Evolutionary conservation across 1,140 invertebrate genomes (phyloP).

Genomic region (Lordiphosa collinella): DNA sequence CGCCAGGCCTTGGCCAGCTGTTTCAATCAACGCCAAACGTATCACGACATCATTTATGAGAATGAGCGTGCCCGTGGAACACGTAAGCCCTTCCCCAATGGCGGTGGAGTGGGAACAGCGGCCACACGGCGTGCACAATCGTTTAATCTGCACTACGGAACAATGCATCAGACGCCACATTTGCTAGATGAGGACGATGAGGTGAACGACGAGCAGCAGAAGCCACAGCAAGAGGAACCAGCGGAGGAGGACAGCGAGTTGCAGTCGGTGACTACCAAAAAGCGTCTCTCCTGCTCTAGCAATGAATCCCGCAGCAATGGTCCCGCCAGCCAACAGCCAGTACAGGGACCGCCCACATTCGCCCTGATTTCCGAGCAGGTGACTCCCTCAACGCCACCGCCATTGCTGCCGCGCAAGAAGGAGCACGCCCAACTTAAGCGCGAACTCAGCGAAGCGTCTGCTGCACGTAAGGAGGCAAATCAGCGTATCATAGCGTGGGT

Average conservation of each 20-base stretch:
- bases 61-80: slow-evolving; percentile 56
- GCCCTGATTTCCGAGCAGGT: slow-evolving; percentile 44
- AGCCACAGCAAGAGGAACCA: slow-evolving; percentile 21
- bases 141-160: slow-evolving; percentile 73
- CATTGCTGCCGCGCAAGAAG: slow-evolving; percentile 55
- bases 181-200: slow-evolving; percentile 64
- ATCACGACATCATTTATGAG: slow-evolving; percentile 72
- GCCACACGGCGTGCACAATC: slow-evolving; percentile 46
- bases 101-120: slow-evolving; percentile 8
- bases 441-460: slow-evolving; percentile 80
- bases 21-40: slow-evolving; percentile 61
- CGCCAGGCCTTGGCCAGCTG: slow-evolving; percentile 63
- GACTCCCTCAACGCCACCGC: slow-evolving; percentile 35
- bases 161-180: slow-evolving; percentile 63
- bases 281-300: slow-evolving; percentile 62
- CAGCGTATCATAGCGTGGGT: slow-evolving; percentile 81
- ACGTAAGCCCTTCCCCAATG: slow-evolving; percentile 63
- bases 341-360: slow-evolving; percentile 59
- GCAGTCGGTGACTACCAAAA: slow-evolving; percentile 14
- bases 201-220: slow-evolving; percentile 27
- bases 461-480: slow-evolving; percentile 81
- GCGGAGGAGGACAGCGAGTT: slow-evolving; percentile 29
- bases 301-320: slow-evolving; percentile 63
- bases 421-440: slow-evolving; percentile 77
- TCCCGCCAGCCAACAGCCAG: background rate